Conservation (phyloP, 1,140 invertebrate genomes). For the Wasmannia auropunctata region DNA sequence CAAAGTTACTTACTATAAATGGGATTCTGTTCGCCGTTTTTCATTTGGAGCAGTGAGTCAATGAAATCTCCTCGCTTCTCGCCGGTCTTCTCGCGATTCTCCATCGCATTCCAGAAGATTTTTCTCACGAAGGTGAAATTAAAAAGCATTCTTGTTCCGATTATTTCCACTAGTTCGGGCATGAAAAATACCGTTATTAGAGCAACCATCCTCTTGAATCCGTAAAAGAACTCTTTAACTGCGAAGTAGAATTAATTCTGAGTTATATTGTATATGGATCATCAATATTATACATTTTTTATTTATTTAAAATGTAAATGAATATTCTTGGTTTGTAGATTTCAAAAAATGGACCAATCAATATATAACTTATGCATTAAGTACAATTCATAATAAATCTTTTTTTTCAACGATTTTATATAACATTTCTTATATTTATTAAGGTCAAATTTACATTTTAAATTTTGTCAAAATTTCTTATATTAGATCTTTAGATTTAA, state of each 20-base stretch:
- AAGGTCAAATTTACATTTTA: too few species aligned
- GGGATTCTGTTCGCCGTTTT: conserved; percentile 78
- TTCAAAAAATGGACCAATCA: neutral
- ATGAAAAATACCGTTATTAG: conserved; percentile 79
- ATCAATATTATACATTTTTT: neutral
- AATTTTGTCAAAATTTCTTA: neutral
- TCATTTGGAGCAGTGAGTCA: conserved; percentile 80
- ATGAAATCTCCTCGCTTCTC: conserved; percentile 81
- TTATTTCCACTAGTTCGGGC: conserved; percentile 77
- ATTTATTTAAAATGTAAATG: neutral
- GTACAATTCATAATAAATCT: neutral
- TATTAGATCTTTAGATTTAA: neutral
- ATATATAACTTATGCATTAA: neutral
- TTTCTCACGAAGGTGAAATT: conserved; percentile 35
- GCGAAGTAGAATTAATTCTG: conserved; percentile 47
- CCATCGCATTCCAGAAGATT: conserved; percentile 80
- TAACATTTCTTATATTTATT: too few species aligned
- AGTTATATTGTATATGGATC: neutral
- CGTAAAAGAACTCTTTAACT: conserved; percentile 78
- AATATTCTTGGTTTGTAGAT: neutral
- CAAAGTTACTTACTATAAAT: conserved; percentile 76
- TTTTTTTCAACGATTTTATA: neutral
- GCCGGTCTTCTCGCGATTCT: conserved; percentile 75
- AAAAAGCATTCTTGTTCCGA: conserved; percentile 70
- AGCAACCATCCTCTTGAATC: conserved; percentile 81